Base-by-base conservation (phyloP, 2,113 vertebrate species). In the Salvelinus sp. region DNA sequence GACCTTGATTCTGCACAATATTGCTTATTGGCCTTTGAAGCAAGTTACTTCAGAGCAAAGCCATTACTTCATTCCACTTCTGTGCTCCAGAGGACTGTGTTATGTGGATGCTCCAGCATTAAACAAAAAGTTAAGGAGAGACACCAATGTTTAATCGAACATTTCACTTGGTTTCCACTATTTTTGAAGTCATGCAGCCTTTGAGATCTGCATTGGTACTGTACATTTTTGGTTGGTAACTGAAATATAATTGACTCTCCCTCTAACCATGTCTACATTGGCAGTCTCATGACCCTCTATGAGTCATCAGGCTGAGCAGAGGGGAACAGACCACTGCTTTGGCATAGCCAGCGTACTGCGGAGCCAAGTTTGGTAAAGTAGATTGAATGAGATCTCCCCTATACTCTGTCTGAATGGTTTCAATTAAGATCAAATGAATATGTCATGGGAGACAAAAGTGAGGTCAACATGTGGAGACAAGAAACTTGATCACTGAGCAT, bases 221-320 rank as follows among this genome's bases (percentile, higher is more conserved):
- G 70, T 14, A 6, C 38, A 23, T 78, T 74, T 57, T 72, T 69
- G 80, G 74, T 48, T 22, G n/a, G 72, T 73, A 70, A 25, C 62
- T 78, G 38, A 50, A 28, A 20, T 58, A 5, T 16, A 1, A 33
- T 28, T 10, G 9, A 65, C 25, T 28, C 25, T 28, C 23, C 20
- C 44, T 13, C 44, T 69, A 64, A 70, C 64, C 58, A 1, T 64
- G 71, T 83, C 78, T 70, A 79, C 20, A 20, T 73, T 79, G 79
- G 76, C 76, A 65, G 12, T 67, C 14, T 18, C 25, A 30, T 16
- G 28, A 60, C 60, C 38, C 14, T 9, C n/a, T 44, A 70, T 85
- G 76, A 88, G 57, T 87, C 87, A 88, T 38, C 67, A 33, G 68
- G 57, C 38, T 79, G 68, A 68, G 67, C 75, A 74, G 74, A 70